Evolutionary conservation across 2,888 invertebrate genomes (phyloP), one percentile per base, ranked within the genome.

Genomic region (Eupsilia transversa): DNA sequence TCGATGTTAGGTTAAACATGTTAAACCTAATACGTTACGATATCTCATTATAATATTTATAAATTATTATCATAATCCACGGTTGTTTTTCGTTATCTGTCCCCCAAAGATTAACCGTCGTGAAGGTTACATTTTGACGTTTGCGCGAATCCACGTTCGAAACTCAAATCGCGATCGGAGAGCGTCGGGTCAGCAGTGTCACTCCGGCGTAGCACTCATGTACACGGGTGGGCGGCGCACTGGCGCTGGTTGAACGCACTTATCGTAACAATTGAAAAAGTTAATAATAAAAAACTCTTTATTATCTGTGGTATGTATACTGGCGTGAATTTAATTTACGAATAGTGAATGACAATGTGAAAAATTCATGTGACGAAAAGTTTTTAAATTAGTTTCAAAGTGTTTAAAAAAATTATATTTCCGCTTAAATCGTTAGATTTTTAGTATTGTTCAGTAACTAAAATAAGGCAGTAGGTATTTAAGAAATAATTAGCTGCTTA

Each of bases 121-220:
- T 66, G 70, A 65, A 74, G 80, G 84, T 61, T 72, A 80, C 38
- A 64, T 77, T 87, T 85, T 77, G 77, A 86, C 87, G 90, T 85
- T 88, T 87, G 89, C 90, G 90, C 90, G 90, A 86, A 83, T 83
- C 71, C 72, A 79, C 85, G 86, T 86, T 84, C 85, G 79, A 86
- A 88, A 82, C 87, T 89, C 88, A 89, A 88, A 89, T 86, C 86
- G 88, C 88, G 84, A 87, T 86, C 83, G 87, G 86, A 86, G 86
- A 89, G 86, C 90, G 90, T 38, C 79, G 87, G 79, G 87, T 82
- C 83, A 86, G 86, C 90, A 91, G 90, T 92, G 88, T 89, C 86
- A 87, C 87, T 88, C 85, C 83, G 88, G 78, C 91, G 49, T 77
- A 74, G 87, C 89, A 75, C 83, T 72, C 78, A 79, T 72, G 74